phyloP scores from a whole-genome alignment of 2,888 invertebrate genomes.

The Drosophila cyrtoloma region DNA sequence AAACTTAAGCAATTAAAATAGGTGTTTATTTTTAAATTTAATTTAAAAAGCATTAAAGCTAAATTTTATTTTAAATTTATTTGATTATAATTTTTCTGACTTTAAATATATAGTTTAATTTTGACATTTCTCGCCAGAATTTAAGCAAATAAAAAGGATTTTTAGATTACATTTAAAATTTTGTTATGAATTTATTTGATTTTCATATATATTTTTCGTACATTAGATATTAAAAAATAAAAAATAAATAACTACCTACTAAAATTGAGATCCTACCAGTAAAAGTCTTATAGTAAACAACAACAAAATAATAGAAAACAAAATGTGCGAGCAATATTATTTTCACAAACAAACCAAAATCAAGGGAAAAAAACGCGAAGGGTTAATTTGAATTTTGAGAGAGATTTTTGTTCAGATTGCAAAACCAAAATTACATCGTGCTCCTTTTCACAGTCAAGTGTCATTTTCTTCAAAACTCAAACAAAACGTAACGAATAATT shows the following conservation, averaged over 20 bases:
- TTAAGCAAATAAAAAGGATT: too few relatives aligned
- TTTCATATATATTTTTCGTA: background rate
- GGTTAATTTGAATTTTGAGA: constrained; percentile 38
- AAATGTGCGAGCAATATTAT: background rate
- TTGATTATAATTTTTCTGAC: too few relatives aligned
- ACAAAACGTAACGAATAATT: constrained; percentile 50
- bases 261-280: background rate
- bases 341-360: background rate
- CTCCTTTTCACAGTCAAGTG: constrained; percentile 84
- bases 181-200: background rate
- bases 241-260: background rate
- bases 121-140: too few relatives aligned
- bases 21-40: too few relatives aligned
- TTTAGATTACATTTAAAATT: too few relatives aligned
- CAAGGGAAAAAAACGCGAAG: constrained; percentile 21
- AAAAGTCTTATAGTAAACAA: background rate
- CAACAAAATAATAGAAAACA: background rate
- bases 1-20: too few relatives aligned
- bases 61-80: too few relatives aligned
- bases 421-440: constrained; percentile 83
- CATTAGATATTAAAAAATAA: background rate
- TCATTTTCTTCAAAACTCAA: constrained; percentile 73
- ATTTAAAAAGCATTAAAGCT: too few relatives aligned
- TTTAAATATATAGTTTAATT: too few relatives aligned
- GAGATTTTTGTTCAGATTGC: constrained; percentile 31